phyloP scores from a whole-genome alignment of 2,113 vertebrate species.

The Brachionichthys hirsutus region DNA sequence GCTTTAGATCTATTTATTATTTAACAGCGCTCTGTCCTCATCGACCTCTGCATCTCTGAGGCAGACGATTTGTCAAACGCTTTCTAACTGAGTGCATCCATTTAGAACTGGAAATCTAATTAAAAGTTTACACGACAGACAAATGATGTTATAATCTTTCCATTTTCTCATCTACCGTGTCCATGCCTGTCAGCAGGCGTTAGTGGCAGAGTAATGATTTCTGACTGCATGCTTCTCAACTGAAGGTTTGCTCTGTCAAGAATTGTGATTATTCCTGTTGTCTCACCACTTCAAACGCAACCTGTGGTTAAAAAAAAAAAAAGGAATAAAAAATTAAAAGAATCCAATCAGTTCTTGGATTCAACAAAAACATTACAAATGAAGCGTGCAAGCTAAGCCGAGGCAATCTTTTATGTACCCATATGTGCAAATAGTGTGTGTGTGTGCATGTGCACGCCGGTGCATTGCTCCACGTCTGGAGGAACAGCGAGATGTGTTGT shows the following conservation, averaged over 20 bases:
- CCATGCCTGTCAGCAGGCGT: constrained; percentile 58
- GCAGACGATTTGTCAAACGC: constrained; percentile 45
- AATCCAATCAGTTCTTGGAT: constrained; percentile 3
- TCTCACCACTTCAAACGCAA: background rate
- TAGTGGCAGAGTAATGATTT: constrained; percentile 55
- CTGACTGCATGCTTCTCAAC: constrained; percentile 48
- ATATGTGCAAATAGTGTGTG: constrained; percentile 21
- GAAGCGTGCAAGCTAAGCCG: background rate
- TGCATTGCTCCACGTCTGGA: constrained; percentile 46
- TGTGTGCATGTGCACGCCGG: constrained; percentile 13
- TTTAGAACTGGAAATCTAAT: constrained; percentile 55
- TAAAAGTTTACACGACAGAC: constrained; percentile 47
- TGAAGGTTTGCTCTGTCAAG: constrained; percentile 31
- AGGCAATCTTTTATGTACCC: constrained; percentile 16
- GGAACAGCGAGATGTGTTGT: constrained; percentile 72
- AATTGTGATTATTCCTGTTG: constrained; percentile 10
- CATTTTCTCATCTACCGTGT: constrained; percentile 55
- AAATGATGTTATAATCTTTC: constrained; percentile 61
- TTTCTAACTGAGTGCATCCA: constrained; percentile 44
- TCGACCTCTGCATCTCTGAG: constrained; percentile 5
- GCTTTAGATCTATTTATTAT: background rate
- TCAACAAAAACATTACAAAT: constrained; percentile 19
- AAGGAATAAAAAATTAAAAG: too few relatives aligned
- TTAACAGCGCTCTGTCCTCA: background rate
- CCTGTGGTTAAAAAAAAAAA: background rate